Percentiles rank a stretch among this genome's conserved stretches.
Evolutionary conservation across 2,113 vertebrate species (phyloP).

Genomic region (Lophura nycthemera): DNA sequence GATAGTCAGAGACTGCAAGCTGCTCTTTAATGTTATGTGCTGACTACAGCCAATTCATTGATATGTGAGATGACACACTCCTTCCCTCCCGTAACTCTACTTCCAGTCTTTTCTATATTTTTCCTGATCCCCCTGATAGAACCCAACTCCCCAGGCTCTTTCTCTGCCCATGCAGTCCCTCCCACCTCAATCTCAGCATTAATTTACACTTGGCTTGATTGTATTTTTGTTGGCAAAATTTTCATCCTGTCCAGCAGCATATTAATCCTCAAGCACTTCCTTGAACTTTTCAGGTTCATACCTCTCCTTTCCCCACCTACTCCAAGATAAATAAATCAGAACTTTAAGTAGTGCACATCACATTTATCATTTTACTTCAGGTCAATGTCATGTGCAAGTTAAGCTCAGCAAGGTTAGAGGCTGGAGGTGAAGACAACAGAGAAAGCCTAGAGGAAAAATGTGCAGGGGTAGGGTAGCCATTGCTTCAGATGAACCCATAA

Average conservation of each 20-base stretch:
- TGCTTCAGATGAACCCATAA: neutral
- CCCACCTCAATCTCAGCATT: neutral
- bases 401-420: neutral
- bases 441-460: neutral
- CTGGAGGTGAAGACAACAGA: neutral
- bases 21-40: slow-evolving; percentile 24
- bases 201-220: slow-evolving; percentile 1
- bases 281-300: slow-evolving; percentile 40
- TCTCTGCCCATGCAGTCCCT: neutral
- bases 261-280: neutral
- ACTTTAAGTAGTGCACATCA: neutral
- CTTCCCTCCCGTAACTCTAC: neutral
- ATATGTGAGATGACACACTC: neutral
- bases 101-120: neutral
- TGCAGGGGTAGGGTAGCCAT: neutral
- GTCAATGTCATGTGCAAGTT: neutral
- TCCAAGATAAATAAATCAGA: slow-evolving; percentile 42
- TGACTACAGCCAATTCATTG: slow-evolving; percentile 38
- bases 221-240: slow-evolving; percentile 51
- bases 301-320: neutral
- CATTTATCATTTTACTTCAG: neutral
- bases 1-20: slow-evolving; percentile 29
- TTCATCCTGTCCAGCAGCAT: slow-evolving; percentile 16
- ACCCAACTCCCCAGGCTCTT: neutral
- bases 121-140: neutral